These are phyloP conservation scores for Phylloscopus trochiloides DNA, from an alignment of 2,113 vertebrate genomes.

Conservation along the genomic window DNA sequence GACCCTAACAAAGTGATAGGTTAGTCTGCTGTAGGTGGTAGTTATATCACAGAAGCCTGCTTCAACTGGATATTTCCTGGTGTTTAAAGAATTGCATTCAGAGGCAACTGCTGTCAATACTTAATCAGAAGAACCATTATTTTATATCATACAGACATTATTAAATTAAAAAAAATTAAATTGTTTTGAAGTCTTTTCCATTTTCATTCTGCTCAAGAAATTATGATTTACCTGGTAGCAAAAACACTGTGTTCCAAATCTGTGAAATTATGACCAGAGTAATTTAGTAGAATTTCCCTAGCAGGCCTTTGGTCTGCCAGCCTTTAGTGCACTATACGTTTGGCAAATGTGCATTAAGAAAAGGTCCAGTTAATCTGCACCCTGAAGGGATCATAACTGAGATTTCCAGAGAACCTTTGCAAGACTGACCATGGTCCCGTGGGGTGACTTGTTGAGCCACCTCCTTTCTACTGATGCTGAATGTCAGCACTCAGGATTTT, in stretches of 20 bases:
- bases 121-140: not conserved
- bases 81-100: not conserved
- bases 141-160: not conserved
- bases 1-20: not conserved
- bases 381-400: not conserved
- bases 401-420: not conserved
- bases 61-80: not conserved
- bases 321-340: not conserved
- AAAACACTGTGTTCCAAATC: not conserved
- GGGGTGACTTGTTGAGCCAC: not conserved
- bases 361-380: not conserved
- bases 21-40: not conserved
- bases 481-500: not conserved
- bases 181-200: not conserved
- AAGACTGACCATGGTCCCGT: fast-evolving
- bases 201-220: not conserved
- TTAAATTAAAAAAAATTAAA: not conserved
- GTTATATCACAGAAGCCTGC: not conserved
- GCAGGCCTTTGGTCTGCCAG: not conserved
- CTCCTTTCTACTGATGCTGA: not conserved
- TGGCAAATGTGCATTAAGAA: not conserved
- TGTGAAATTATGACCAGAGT: not conserved
- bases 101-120: not conserved
- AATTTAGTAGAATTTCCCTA: not conserved
- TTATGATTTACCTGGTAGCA: not conserved